A percentile compares a stretch with the other conserved stretches of the same genome.
Conservation (phyloP, 2,888 invertebrate species). For the Torymus texanus region DNA sequence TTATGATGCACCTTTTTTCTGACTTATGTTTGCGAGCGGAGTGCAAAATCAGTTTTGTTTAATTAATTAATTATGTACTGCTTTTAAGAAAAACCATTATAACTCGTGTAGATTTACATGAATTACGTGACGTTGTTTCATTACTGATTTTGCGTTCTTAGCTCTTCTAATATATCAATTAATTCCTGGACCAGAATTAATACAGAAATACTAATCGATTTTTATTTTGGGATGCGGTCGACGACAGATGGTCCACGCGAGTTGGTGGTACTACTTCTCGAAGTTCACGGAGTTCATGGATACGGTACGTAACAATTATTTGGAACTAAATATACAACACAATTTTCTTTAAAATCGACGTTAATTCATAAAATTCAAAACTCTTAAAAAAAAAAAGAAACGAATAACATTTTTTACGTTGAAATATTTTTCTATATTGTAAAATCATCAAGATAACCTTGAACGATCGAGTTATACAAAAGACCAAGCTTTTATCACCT, state of each 20-base stretch:
- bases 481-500: too few relatives aligned
- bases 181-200: too few relatives aligned
- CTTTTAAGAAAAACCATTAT: not conserved
- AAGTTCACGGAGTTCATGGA: slow-evolving; percentile 97
- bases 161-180: not conserved
- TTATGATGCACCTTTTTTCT: slow-evolving; percentile 36
- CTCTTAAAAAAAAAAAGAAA: too few relatives aligned
- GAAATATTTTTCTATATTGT: too few relatives aligned
- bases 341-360: not conserved
- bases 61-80: not conserved
- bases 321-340: not conserved
- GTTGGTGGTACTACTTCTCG: slow-evolving; percentile 98
- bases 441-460: too few relatives aligned
- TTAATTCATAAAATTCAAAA: not conserved
- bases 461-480: too few relatives aligned
- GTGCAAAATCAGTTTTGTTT: slow-evolving; percentile 35
- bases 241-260: slow-evolving; percentile 91
- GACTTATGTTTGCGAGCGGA: slow-evolving; percentile 17
- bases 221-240: slow-evolving; percentile 13
- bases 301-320: slow-evolving; percentile 83
- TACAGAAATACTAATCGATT: slow-evolving; percentile 21
- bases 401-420: too few relatives aligned
- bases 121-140: too few relatives aligned
- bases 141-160: slow-evolving; percentile 37
- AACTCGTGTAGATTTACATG: too few relatives aligned